phyloP scores from a whole-genome alignment of 1,140 invertebrate species.

The Stenopsyche tienmushanensis region DNA sequence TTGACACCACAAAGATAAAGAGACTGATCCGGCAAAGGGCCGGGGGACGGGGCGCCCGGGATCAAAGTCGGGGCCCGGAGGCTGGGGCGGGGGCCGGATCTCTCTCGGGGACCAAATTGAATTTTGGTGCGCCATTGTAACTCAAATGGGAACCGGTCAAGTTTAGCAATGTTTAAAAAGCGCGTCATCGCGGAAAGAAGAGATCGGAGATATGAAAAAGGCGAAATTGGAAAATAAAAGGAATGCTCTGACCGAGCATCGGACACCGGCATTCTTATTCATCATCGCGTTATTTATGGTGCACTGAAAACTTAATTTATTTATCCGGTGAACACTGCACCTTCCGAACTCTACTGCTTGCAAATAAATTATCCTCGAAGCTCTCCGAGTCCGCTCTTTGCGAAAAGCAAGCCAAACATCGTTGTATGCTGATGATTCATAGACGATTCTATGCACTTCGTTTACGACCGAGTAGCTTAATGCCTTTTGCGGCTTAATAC shows the following conservation, averaged over 20 bases:
- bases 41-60: background rate
- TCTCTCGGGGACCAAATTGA: slow-evolving; percentile 31
- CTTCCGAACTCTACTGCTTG: too few relatives aligned
- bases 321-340: too few relatives aligned
- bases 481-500: too few relatives aligned
- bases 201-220: slow-evolving; percentile 29
- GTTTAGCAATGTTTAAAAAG: slow-evolving; percentile 38
- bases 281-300: slow-evolving; percentile 8
- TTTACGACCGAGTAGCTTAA: too few relatives aligned
- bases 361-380: too few relatives aligned
- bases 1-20: slow-evolving; percentile 42
- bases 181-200: slow-evolving; percentile 36
- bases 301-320: background rate
- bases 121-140: slow-evolving; percentile 36
- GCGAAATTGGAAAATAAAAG: slow-evolving; percentile 7
- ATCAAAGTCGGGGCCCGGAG: slow-evolving; percentile 19
- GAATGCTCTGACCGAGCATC: slow-evolving; percentile 2
- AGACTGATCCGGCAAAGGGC: slow-evolving; percentile 32
- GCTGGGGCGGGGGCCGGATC: background rate
- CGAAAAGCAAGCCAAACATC: too few relatives aligned
- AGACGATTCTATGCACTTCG: too few relatives aligned
- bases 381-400: too few relatives aligned
- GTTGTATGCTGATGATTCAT: too few relatives aligned
- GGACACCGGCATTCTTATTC: slow-evolving; percentile 4
- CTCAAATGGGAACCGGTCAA: slow-evolving; percentile 32